Evolutionary conservation across 2,113 vertebrate genomes (phyloP), one percentile per base, ranked within the genome.

Genomic region (Panthera uncia): DNA sequence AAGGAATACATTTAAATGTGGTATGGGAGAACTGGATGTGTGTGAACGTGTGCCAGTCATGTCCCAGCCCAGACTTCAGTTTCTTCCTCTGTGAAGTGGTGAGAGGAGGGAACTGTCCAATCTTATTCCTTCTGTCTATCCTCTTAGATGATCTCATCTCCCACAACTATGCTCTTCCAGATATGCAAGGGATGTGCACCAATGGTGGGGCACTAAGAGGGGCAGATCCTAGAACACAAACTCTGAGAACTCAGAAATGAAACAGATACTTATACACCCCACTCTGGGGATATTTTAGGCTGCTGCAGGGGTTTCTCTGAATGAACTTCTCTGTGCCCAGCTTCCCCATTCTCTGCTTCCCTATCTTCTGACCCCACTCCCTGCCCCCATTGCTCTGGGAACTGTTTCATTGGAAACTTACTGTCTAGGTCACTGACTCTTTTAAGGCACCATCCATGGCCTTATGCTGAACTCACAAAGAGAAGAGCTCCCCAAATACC

Each of bases 361-460:
- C 41, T 66, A 63, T 31, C 48, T 13, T n/a, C 41, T 21, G 2
- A 29, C 0, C 18, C 2, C 14, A 3, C 41, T 7, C 45, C 11
- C 2, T 3, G 0, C 4, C 13, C 5, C 19, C 18, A 7, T 1
- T 38, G 76, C 50, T 36, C 48, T 12, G 16, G 50, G 36, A 16
- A 4, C 57, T 50, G 29, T 80, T 41, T 69, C 79, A 15, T 0
- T 48, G 52, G 55, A 84, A n/a, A 25, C 71, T 19, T 23, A 33
- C 7, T 27, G 8, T 81, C 65, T n/a, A 6, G 21, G 33, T 83
- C 16, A 48, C 21, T 52, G 61, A n/a, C 38, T 69, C 88, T 93
- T 85, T 45, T 29, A 48, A 79, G 57, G 9, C 31, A n/a, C n/a
- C 41, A 7, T 48, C 16, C 18, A 0, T n/a, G n/a, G 55, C 14